Base-by-base conservation (phyloP, 2,113 vertebrate genomes). In the Silurus asotus region DNA sequence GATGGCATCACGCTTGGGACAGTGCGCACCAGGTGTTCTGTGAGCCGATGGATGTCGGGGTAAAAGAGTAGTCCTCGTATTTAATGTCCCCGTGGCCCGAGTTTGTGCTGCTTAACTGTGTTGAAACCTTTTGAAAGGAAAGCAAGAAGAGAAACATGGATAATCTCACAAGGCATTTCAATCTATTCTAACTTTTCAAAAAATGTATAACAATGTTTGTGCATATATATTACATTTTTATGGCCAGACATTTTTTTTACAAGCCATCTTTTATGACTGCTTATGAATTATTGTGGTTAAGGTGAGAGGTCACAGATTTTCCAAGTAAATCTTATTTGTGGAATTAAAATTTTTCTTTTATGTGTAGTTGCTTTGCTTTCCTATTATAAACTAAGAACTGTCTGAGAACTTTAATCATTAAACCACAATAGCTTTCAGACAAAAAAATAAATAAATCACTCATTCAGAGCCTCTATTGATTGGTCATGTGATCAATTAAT, bases 1-100 rank as follows among this genome's bases (percentile, higher is more conserved):
- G 48, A 13, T 20, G 19, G 2, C 19, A 87, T 94, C 96, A 99
- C 20, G 98, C 97, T 8, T 97, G 94, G 0, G 97, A 96, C 90
- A 99, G 92, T 0, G 97, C 95, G 0, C 97, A 99, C 97, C 98
- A 99, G 86, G 97, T 95, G 91, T 96, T 95, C 88, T 97, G 97
- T 0, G 96, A 91, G 28, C 93, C 91, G 91, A 97, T 93, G 88
- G 93, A 90, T 2, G 91, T 67, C 0, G 95, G 88, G 0, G 95
- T 93, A 89, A 97, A 97, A 37, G 92, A 88, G 88, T 96, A 99
- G 84, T 98, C 97, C 93, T 99, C 98, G 0, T 96, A 99, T 91
- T 97, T 99, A 92, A 99, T 96, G 88, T 98, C 96, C 86, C 96
- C 28, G 2, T 96, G 96, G 89, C 93, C 67, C 0, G 95, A 19